Evolutionary conservation across 2,888 invertebrate species (phyloP).

Genomic region (Saturnia japonica): DNA sequence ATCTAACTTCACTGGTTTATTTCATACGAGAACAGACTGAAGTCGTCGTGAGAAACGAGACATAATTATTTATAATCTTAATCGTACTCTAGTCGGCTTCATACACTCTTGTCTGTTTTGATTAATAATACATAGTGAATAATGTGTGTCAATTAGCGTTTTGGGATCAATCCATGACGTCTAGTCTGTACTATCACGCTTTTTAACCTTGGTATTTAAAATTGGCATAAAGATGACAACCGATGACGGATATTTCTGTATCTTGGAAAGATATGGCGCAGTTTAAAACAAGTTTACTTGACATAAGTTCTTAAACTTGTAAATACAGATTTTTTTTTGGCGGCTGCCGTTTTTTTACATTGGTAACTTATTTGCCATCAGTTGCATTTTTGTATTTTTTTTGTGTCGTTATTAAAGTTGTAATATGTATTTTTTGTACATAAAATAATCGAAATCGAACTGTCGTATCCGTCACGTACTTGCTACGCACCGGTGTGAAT

Average conservation of each 20-base stretch:
- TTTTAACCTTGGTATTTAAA: background rate
- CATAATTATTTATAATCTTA: too few relatives aligned
- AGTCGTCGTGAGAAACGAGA: too few relatives aligned
- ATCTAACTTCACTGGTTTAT: too few relatives aligned
- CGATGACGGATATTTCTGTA: too few relatives aligned
- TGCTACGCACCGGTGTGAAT: conserved; percentile 16
- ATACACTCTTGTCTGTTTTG: background rate
- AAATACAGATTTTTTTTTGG: background rate
- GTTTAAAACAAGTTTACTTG: background rate
- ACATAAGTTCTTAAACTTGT: background rate
- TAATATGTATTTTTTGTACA: too few relatives aligned
- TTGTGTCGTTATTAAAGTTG: too few relatives aligned
- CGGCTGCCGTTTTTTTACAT: background rate
- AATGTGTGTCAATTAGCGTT: background rate
- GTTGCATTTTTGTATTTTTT: background rate
- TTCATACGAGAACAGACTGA: too few relatives aligned
- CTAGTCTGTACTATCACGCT: background rate
- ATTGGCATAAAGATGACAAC: too few relatives aligned
- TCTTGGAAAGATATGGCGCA: background rate
- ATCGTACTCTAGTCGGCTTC: background rate
- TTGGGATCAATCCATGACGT: background rate
- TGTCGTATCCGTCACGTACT: conserved; percentile 13
- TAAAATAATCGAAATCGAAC: background rate
- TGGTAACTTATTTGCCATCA: background rate
- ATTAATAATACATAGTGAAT: background rate